A percentile compares a stretch with the other conserved stretches of the same genome.
Evolutionary conservation across 1,140 invertebrate genomes (phyloP).

Genomic region (Aricia agestis): DNA sequence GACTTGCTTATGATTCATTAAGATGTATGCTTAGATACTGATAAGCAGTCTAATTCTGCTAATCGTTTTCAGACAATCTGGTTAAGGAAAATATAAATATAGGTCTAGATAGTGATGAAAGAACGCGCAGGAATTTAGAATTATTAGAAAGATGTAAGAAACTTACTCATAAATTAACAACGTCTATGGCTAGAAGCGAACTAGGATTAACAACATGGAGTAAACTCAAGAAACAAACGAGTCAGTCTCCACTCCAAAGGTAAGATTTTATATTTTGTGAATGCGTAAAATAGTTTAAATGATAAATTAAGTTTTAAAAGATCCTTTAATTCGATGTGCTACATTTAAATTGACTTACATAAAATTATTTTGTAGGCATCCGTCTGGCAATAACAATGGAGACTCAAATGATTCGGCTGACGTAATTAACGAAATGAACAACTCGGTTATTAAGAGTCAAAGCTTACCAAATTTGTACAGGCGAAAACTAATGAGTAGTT

Average conservation of each 20-base stretch:
- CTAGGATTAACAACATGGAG: slow-evolving; percentile 90
- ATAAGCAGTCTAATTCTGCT: slow-evolving; percentile 43
- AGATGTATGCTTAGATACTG: slow-evolving; percentile 31
- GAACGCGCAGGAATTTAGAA: slow-evolving; percentile 75
- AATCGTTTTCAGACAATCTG: slow-evolving; percentile 65
- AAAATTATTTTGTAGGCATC: slow-evolving; percentile 76
- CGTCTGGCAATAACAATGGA: slow-evolving; percentile 87
- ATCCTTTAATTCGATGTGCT: background rate
- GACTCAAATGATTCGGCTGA: slow-evolving; percentile 61
- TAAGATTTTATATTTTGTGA: slow-evolving; percentile 32
- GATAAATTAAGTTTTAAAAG: too few species aligned
- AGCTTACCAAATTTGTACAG: slow-evolving; percentile 83
- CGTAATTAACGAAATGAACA: slow-evolving; percentile 62
- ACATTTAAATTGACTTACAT: slow-evolving; percentile 25
- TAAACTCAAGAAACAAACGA: slow-evolving; percentile 82
- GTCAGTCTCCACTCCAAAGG: slow-evolving; percentile 71
- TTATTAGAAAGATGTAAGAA: slow-evolving; percentile 74
- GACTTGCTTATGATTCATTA: slow-evolving; percentile 34
- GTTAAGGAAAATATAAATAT: slow-evolving; percentile 60
- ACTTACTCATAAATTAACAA: slow-evolving; percentile 77
- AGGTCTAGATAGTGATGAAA: slow-evolving; percentile 71
- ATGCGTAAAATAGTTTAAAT: background rate
- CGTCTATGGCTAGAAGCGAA: slow-evolving; percentile 89
- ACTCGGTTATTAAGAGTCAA: slow-evolving; percentile 80
- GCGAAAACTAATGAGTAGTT: slow-evolving; percentile 66